phyloP scores from a whole-genome alignment of 2,888 invertebrate genomes.

The Ophion obscuratus region DNA sequence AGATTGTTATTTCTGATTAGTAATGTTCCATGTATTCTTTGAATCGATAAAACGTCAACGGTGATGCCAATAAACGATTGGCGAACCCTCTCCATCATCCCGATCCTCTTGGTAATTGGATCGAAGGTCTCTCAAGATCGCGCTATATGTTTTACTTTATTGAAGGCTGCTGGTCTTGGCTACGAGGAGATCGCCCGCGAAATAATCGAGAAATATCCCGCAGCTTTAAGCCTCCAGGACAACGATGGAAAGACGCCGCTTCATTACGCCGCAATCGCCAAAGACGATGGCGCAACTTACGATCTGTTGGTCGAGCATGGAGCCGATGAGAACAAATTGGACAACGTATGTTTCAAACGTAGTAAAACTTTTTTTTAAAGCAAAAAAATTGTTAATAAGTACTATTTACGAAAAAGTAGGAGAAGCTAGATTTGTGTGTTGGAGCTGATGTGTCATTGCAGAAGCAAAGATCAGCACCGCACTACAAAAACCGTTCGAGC shows the following conservation, averaged over 20 bases:
- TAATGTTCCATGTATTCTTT: no score
- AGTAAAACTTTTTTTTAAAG: background rate
- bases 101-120: background rate
- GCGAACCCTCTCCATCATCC: no score
- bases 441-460: slow-evolving; percentile 80
- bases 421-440: background rate
- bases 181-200: slow-evolving; percentile 90
- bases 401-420: background rate
- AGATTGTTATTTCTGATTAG: no score
- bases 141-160: slow-evolving; percentile 52
- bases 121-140: background rate
- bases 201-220: slow-evolving; percentile 89
- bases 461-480: slow-evolving; percentile 93
- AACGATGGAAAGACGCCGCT: slow-evolving; percentile 94
- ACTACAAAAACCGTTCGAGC: slow-evolving; percentile 90
- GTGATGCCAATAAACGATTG: no score
- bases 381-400: slow-evolving; percentile 6
- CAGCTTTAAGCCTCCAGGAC: slow-evolving; percentile 89
- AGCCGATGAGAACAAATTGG: slow-evolving; percentile 92
- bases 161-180: slow-evolving; percentile 92
- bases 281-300: slow-evolving; percentile 92
- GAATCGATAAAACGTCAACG: no score
- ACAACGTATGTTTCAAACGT: slow-evolving; percentile 88
- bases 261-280: slow-evolving; percentile 93
- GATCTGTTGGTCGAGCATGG: slow-evolving; percentile 92